A percentile compares a stretch with the other conserved stretches of the same genome.
Conservation (phyloP, 2,113 vertebrate species). For the Corythornis madagascariensis region DNA sequence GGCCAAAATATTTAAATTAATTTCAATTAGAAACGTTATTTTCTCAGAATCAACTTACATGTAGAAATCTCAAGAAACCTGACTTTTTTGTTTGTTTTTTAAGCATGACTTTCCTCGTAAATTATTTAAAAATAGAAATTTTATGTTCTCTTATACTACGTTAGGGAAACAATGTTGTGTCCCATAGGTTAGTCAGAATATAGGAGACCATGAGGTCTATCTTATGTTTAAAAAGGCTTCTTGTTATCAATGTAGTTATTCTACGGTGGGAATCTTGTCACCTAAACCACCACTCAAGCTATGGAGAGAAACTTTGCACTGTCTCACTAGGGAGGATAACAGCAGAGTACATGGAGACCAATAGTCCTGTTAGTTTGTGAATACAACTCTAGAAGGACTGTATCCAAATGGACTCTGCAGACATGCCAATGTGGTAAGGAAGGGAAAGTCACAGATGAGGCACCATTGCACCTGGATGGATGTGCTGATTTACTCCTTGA, state of each 20-base stretch:
- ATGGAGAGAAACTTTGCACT: background rate
- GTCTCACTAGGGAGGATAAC: rapidly evolving
- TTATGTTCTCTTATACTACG: background rate
- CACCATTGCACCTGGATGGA: background rate
- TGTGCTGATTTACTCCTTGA: background rate
- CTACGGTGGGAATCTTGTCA: background rate
- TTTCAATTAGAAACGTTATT: background rate
- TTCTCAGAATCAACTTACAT: background rate
- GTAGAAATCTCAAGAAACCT: background rate
- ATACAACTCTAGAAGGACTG: background rate
- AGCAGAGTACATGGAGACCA: background rate
- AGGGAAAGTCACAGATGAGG: background rate
- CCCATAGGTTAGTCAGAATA: background rate
- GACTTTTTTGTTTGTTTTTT: background rate
- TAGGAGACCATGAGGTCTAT: background rate
- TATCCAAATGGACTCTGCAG: background rate
- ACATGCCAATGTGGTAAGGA: background rate
- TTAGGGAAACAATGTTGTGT: background rate
- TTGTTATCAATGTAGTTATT: background rate
- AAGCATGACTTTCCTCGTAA: background rate
- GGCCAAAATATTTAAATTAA: background rate
- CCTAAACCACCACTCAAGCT: background rate
- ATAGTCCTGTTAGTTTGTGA: rapidly evolving
- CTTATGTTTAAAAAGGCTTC: rapidly evolving
- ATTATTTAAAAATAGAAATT: background rate